Conservation (phyloP, 37 sponge, comb jelly and placozoan genomes). For the Oopsacas minuta region DNA sequence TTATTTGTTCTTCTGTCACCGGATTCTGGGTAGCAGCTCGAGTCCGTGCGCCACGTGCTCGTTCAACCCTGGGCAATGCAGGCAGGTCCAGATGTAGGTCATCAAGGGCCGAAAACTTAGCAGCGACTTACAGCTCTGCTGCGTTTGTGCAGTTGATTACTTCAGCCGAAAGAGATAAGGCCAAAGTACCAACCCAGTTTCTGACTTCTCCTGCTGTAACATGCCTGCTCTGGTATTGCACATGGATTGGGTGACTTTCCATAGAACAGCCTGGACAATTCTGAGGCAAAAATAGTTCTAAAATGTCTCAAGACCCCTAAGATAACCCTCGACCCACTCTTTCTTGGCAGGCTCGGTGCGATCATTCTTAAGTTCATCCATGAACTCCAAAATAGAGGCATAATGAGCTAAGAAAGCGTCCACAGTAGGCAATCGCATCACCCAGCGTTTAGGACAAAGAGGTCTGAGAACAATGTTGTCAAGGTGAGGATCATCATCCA, state of each 20-base stretch:
- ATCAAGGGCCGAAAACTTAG: not conserved
- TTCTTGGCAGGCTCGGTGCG: not conserved
- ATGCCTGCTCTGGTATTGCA: not conserved
- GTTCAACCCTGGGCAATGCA: not conserved
- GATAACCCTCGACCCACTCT: not conserved
- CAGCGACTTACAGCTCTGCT: not conserved
- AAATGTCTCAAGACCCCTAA: not conserved
- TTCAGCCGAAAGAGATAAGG: not conserved
- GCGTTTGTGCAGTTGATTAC: not conserved
- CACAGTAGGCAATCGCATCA: not conserved
- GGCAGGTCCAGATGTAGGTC: not conserved
- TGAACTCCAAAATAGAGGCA: not conserved
- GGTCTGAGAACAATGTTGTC: not conserved
- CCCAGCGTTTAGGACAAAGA: not conserved
- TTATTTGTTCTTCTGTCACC: not conserved
- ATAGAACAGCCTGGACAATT: not conserved
- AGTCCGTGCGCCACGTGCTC: not conserved
- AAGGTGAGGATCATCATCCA: not conserved
- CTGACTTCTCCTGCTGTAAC: not conserved
- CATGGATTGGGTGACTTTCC: not conserved
- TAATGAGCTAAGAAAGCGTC: not conserved
- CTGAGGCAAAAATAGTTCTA: not conserved
- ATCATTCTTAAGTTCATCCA: not conserved
- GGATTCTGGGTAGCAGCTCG: not conserved
- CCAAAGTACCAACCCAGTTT: not conserved